Conservation (phyloP, 2,888 invertebrate species). For the Phaedon cochleariae region DNA sequence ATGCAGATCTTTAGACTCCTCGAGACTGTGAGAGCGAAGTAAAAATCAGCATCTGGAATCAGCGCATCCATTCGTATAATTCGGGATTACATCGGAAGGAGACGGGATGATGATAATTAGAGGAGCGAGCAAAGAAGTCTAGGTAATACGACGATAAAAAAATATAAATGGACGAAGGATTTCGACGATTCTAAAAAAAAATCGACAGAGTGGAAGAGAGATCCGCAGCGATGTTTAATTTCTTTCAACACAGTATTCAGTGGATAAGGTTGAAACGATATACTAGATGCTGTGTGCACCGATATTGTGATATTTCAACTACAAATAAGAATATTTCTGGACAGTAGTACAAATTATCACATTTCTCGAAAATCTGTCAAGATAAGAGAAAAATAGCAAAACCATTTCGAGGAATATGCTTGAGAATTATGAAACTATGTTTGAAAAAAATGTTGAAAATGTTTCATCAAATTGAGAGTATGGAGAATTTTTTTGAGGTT, state of each 20-base stretch:
- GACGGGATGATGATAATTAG: constrained; percentile 1
- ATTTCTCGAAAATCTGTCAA: no score
- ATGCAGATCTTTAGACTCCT: constrained; percentile 16
- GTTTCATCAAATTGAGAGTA: no score
- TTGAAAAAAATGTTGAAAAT: no score
- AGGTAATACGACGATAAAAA: neutral
- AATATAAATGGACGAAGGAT: neutral
- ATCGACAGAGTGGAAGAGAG: neutral
- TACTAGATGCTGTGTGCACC: no score
- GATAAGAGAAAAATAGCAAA: no score
- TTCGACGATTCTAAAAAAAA: neutral
- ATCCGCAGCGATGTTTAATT: neutral
- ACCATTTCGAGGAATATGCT: no score
- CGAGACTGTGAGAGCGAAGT: neutral
- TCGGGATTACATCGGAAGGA: neutral
- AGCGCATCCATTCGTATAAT: neutral
- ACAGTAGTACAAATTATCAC: no score
- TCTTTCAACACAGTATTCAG: neutral
- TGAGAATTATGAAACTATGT: no score
- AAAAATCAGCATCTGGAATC: neutral
- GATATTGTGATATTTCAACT: no score
- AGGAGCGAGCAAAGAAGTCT: neutral
- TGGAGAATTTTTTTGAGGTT: no score
- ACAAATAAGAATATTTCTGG: no score
- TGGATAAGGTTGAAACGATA: no score